Evolutionary conservation across 2,113 vertebrate genomes (phyloP), one percentile per base, ranked within the genome.

Genomic region (Dermatemys mawii): DNA sequence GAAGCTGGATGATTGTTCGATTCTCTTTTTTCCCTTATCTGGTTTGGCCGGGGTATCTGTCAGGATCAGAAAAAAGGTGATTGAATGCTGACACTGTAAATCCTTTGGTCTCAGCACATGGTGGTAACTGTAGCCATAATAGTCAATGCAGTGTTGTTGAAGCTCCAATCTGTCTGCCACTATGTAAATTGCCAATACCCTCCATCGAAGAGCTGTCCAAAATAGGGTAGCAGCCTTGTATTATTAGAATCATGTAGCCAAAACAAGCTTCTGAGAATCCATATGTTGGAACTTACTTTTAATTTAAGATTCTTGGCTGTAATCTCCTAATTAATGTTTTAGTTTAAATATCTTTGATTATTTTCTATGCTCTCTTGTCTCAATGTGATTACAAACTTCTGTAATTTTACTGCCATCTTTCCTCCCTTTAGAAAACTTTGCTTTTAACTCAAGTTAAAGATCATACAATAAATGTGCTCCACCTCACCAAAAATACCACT

Each of bases 401-500:
- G n/a, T n/a, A n/a, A n/a, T 41, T 95, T 81, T 93, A 89, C 95
- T 95, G 94, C 93, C 96, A 95, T 50, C 96, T 96, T 81, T 70
- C 86, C 90, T 75, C 53, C 76, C 24, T 55, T 55, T 55, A 88
- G 8, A 19, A 38, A 70, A 38, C n/a, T 70, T 38, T 70, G 35
- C n/a, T 70, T 38, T 70, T 70, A 57, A 13, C 55, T 12, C 55
- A 29, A 12, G 55, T 57, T 57, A 29, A 57, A 57, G 27, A 29
- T 57, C 11, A 12, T 27, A 32, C 63, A 70, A 70, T 38, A 70
- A 7, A 38, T n/a, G 32, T 9, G 17, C n/a, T 70, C 12, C 63
- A 70, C 8, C 35, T 16, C 16, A 38, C 63, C 17, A n/a, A 38
- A 35, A 70, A 17, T 32, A 38, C 16, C 14, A 70, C 63, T 2